Conservation (phyloP, 2,888 invertebrate genomes). For the Heteropelma amictum region DNA sequence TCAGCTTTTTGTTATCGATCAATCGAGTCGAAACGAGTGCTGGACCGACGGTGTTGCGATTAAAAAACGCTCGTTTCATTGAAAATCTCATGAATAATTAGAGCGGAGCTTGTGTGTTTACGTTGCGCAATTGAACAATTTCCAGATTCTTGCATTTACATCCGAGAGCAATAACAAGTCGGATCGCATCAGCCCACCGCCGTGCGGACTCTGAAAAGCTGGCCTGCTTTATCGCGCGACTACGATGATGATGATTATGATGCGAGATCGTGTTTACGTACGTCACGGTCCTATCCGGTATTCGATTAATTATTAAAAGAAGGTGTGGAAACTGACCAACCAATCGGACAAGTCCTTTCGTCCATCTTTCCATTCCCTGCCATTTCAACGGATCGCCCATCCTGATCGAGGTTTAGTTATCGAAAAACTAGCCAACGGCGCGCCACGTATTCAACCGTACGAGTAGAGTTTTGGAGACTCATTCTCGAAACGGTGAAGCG, state of each 20-base stretch:
- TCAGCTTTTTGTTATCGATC: too few relatives aligned
- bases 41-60: too few relatives aligned
- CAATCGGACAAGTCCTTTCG: constrained; percentile 74
- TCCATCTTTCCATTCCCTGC: constrained; percentile 66
- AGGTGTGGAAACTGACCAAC: constrained; percentile 75
- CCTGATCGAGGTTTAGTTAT: constrained; percentile 65
- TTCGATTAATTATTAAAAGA: constrained; percentile 72
- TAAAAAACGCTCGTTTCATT: too few relatives aligned
- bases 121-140: too few relatives aligned
- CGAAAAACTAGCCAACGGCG: constrained; percentile 56
- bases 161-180: neutral
- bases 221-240: neutral
- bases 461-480: constrained; percentile 2
- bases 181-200: neutral
- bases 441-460: constrained; percentile 29
- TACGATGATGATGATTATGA: constrained; percentile 26
- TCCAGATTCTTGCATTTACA: neutral
- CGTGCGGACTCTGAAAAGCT: neutral
- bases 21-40: too few relatives aligned
- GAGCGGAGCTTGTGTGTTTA: too few relatives aligned
- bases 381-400: constrained; percentile 66
- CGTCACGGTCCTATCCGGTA: constrained; percentile 48
- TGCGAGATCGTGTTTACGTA: constrained; percentile 49
- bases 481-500: constrained; percentile 21
- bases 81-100: too few relatives aligned